Evolutionary conservation across 2,113 vertebrate genomes (phyloP), one percentile per base, ranked within the genome.

Genomic region (Aramus guarauna): DNA sequence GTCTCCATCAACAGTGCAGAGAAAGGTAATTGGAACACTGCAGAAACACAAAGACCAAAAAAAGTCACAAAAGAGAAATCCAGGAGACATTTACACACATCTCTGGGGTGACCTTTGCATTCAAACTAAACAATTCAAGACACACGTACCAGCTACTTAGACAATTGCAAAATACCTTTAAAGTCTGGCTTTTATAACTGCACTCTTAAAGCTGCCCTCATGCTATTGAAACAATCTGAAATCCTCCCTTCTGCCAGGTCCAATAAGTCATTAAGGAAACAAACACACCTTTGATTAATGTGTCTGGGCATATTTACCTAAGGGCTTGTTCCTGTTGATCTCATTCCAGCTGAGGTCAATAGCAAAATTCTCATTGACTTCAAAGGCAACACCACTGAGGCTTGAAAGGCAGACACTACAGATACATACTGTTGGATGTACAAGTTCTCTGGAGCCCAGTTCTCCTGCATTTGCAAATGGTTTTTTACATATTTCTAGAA

Each of bases 281-380:
- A 95, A 96, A 95, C 75, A 88, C 71, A 93, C 81, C 88, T 96
- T 80, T 96, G 93, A 97, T 96, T 93, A 95, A 90, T 90, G 62
- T 73, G 39, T 34, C 82, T 90, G 62, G 81, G 85, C 81, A 66
- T 93, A 95, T 97, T 95, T 96, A 95, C 92, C 90, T 86, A 92
- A 86, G 67, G 85, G 78, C 52, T 93, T 92, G 63, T 84, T 92
- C 72, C 56, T 0, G 10, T 23, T 94, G 94, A 94, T 94, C 95
- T 86, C 95, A 78, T 84, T 94, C 86, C 86, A 43, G 83, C 64
- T 95, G 68, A 96, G 91, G 96, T 96, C 94, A 93, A 67, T 20
- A 86, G 43, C 82, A 89, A 95, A 96, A 96, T 86, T 97, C 72
- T 80, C 88, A 56, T 36, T 95, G 96, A 88, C 75, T 92, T 93